These are phyloP conservation scores for Lepidocyrtinus sp. DNA, from an alignment of 2,888 invertebrate species.

Conservation along the genomic window DNA sequence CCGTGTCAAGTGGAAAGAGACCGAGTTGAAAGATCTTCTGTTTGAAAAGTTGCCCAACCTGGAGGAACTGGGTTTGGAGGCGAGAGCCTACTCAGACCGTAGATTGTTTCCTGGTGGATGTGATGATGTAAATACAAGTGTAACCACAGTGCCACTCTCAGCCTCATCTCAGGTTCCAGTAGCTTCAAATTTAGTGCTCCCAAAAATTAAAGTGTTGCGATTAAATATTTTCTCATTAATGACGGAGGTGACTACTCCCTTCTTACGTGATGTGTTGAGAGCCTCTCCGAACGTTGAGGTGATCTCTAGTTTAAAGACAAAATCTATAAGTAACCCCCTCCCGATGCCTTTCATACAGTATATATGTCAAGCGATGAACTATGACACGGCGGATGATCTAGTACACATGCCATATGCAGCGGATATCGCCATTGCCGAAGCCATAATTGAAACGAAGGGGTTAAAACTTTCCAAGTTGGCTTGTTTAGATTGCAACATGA, in stretches of 20 bases:
- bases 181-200: conserved; percentile 37
- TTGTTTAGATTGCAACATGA: conserved; percentile 58
- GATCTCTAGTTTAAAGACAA: conserved; percentile 57
- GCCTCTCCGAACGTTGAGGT: conserved; percentile 62
- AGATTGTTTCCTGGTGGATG: conserved; percentile 53
- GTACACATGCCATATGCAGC: conserved; percentile 60
- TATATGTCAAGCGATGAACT: conserved; percentile 62
- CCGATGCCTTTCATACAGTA: conserved; percentile 66
- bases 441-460: conserved; percentile 59
- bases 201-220: conserved; percentile 60
- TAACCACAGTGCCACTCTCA: neutral
- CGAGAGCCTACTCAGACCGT: conserved; percentile 60
- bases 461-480: conserved; percentile 52
- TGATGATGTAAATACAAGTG: neutral
- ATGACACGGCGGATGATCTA: conserved; percentile 63
- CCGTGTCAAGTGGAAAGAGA: conserved; percentile 63
- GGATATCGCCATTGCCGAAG: conserved; percentile 62
- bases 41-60: conserved; percentile 62
- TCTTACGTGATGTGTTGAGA: conserved; percentile 60
- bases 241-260: conserved; percentile 60
- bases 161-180: neutral
- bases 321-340: conserved; percentile 56
- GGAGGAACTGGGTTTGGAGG: conserved; percentile 60
- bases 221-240: conserved; percentile 63
- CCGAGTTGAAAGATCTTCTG: conserved; percentile 52